Conservation (phyloP, 2,888 invertebrate genomes). For the Amblyjoppa fuscipennis region DNA sequence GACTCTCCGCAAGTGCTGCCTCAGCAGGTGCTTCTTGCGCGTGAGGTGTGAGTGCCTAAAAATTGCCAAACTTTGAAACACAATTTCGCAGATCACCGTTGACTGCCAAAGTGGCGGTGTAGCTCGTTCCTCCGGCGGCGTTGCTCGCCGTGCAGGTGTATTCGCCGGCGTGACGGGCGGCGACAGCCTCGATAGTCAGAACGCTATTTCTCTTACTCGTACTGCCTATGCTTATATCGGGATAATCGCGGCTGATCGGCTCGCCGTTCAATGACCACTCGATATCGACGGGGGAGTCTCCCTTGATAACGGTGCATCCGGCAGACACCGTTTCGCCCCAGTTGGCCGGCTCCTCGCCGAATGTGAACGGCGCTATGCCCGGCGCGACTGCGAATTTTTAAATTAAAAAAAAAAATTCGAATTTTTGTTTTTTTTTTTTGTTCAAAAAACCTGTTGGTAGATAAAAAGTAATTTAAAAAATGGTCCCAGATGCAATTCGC, state of each 20-base stretch:
- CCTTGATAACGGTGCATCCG: constrained; percentile 90
- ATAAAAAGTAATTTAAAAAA: too few species aligned
- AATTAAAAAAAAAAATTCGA: background rate
- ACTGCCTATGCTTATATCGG: constrained; percentile 85
- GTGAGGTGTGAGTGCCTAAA: too few species aligned
- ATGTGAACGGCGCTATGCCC: constrained; percentile 90
- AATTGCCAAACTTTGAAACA: background rate
- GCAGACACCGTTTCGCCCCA: constrained; percentile 90
- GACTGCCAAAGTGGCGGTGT: constrained; percentile 88
- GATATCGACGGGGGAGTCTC: constrained; percentile 91
- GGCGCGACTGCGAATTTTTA: constrained; percentile 88
- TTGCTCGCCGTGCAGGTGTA: constrained; percentile 91
- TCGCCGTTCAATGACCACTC: constrained; percentile 91
- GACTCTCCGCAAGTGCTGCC: too few species aligned
- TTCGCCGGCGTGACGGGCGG: constrained; percentile 90
- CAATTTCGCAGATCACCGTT: constrained; percentile 86
- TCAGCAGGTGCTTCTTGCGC: background rate
- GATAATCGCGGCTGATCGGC: constrained; percentile 82
- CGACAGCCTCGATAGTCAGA: constrained; percentile 89
- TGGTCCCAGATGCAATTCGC: too few species aligned
- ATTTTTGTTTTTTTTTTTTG: too few species aligned
- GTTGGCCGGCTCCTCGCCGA: constrained; percentile 89
- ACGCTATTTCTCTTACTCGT: constrained; percentile 87
- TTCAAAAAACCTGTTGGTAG: too few species aligned
- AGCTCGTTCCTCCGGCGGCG: constrained; percentile 88